phyloP scores from a whole-genome alignment of 2,888 invertebrate species.

The Harpalus rufipes region DNA sequence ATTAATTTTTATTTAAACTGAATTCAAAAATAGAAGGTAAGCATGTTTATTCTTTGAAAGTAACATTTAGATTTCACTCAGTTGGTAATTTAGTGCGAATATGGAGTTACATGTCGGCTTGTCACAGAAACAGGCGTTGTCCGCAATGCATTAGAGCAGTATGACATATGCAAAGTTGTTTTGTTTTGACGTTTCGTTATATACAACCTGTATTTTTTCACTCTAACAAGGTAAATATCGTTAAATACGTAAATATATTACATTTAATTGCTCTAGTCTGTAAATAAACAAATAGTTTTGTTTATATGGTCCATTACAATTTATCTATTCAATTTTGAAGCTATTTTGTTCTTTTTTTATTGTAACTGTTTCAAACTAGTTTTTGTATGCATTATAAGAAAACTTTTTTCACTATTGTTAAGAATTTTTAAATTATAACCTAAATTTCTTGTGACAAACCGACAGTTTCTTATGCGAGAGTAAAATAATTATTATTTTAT shows the following conservation, averaged over 20 bases:
- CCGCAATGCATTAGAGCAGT: conserved; percentile 69
- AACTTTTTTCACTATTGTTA: conserved; percentile 5
- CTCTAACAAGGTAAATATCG: background rate
- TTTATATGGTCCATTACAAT: conserved; percentile 4
- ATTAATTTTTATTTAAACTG: conserved; percentile 68
- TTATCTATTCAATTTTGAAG: conserved; percentile 14
- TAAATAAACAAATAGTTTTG: conserved; percentile 26
- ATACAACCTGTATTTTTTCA: conserved; percentile 8
- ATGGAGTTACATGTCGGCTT: conserved; percentile 68
- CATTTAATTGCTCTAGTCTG: background rate
- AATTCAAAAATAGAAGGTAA: conserved; percentile 70
- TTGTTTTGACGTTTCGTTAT: conserved; percentile 70
- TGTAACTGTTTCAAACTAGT: conserved; percentile 17
- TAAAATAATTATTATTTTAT: conserved; percentile 7
- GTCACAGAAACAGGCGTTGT: conserved; percentile 74
- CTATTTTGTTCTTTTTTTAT: conserved; percentile 30
- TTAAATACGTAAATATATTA: conserved; percentile 11
- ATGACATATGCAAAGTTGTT: conserved; percentile 71
- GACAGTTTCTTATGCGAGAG: background rate
- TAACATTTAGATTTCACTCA: conserved; percentile 22
- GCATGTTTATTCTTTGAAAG: conserved; percentile 39
- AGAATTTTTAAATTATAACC: conserved; percentile 24
- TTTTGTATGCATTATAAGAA: conserved; percentile 29
- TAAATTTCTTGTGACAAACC: conserved; percentile 21
- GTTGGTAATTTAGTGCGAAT: conserved; percentile 48